Conservation (phyloP, 2,797 vertebrate genomes). For the Pseudochirops corinnae region DNA sequence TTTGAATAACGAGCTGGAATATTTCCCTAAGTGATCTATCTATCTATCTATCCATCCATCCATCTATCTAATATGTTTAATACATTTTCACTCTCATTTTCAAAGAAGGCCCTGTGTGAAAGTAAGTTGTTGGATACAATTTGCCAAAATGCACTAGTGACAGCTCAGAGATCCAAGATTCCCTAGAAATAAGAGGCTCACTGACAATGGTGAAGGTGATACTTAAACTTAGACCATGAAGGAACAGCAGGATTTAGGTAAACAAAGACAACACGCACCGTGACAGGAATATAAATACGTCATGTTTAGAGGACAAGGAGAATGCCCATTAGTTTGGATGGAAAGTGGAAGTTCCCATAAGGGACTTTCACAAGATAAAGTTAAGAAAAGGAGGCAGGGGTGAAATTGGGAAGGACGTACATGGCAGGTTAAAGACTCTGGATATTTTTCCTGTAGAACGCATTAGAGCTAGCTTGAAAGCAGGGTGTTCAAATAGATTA, state of each 20-base stretch:
- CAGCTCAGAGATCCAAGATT: neutral
- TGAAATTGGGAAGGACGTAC: neutral
- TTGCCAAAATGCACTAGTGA: neutral
- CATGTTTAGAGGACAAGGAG: neutral
- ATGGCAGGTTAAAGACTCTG: neutral
- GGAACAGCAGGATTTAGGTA: neutral
- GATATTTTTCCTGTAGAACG: neutral
- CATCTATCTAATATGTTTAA: neutral
- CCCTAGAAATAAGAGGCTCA: neutral
- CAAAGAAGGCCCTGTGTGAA: neutral
- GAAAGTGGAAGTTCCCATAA: neutral
- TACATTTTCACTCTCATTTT: neutral
- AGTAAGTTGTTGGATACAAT: neutral
- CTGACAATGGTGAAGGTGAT: neutral
- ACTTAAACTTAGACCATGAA: neutral
- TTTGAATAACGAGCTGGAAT: neutral
- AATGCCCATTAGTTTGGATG: too few relatives aligned
- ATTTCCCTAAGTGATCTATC: too few relatives aligned
- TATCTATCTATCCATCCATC: too few relatives aligned
- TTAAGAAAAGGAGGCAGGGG: neutral
- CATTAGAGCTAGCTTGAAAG: neutral
- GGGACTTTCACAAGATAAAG: neutral
- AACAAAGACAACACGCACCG: neutral
- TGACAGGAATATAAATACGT: neutral
- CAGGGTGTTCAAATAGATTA: too few relatives aligned